Evolutionary conservation across 2,888 invertebrate species (phyloP).

Genomic region (Trachelus stipa): DNA sequence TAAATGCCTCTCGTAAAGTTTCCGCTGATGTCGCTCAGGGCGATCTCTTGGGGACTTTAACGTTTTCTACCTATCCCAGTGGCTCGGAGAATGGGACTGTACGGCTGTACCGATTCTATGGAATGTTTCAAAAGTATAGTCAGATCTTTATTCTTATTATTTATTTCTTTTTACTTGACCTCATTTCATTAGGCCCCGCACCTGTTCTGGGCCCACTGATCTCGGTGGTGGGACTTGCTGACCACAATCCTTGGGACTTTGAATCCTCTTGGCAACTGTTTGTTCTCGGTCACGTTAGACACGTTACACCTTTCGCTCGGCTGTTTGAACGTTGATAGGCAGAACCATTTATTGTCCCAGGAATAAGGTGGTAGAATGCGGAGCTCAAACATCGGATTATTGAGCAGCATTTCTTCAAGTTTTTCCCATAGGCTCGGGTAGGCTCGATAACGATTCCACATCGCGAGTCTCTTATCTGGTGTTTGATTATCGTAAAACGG

Average conservation of each 20-base stretch:
- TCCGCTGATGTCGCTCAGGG: conserved; percentile 48
- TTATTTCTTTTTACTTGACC: background rate
- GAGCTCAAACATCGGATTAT: conserved; percentile 20
- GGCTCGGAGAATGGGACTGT: background rate
- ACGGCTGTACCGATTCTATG: background rate
- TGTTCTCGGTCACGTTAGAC: background rate
- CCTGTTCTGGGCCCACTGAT: background rate
- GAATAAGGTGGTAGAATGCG: conserved; percentile 22
- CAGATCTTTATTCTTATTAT: background rate
- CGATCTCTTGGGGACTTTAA: conserved; percentile 19
- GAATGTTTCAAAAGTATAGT: background rate
- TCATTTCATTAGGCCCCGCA: background rate
- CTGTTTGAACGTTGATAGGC: conserved; percentile 51
- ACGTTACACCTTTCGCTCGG: conserved; percentile 26
- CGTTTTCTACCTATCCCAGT: background rate
- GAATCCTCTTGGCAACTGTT: background rate
- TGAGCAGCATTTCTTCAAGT: conserved; percentile 1
- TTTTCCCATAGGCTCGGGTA: background rate
- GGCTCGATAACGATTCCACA: conserved; percentile 12
- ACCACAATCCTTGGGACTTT: background rate
- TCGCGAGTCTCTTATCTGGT: conserved; percentile 22
- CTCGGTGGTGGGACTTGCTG: background rate
- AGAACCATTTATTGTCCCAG: conserved; percentile 35
- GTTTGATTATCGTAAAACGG: conserved; percentile 50
- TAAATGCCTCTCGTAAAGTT: conserved; percentile 55